Evolutionary conservation across 2,113 vertebrate species (phyloP).

Genomic region (Scartelaos histophorus): DNA sequence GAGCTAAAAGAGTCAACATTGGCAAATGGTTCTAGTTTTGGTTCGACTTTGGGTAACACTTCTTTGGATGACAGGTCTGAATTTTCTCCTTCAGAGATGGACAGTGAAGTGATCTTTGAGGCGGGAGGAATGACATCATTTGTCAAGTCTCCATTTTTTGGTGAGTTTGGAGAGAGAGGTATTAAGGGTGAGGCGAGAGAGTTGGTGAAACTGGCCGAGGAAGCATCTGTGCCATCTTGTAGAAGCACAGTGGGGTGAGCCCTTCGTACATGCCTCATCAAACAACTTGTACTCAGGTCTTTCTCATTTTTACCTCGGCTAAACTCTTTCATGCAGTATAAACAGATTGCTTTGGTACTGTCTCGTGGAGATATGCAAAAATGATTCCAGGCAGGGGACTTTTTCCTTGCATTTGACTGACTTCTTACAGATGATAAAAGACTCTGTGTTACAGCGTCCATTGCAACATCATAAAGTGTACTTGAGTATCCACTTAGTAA

Average conservation of each 20-base stretch:
- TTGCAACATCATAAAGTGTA: slow-evolving; percentile 93
- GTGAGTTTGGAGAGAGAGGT: slow-evolving; percentile 80
- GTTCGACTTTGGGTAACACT: slow-evolving; percentile 79
- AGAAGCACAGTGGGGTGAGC: slow-evolving; percentile 90
- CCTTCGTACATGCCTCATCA: slow-evolving; percentile 95
- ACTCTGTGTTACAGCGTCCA: slow-evolving; percentile 97
- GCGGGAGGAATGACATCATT: slow-evolving; percentile 58
- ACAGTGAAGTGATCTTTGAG: slow-evolving; percentile 80
- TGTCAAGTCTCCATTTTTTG: slow-evolving; percentile 78
- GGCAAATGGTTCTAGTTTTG: slow-evolving; percentile 76
- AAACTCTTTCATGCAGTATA: slow-evolving; percentile 99
- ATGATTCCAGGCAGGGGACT: slow-evolving; percentile 98
- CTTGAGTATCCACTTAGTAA: slow-evolving; percentile 91
- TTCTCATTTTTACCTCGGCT: slow-evolving; percentile 97
- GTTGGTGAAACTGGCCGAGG: slow-evolving; percentile 64
- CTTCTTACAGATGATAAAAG: slow-evolving; percentile 87
- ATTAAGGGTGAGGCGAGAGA: slow-evolving; percentile 76
- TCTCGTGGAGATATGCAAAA: slow-evolving; percentile 97
- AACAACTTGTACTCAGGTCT: slow-evolving; percentile 95
- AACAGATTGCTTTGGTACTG: slow-evolving; percentile 96
- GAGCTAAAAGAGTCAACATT: slow-evolving; percentile 71
- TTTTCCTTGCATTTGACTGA: slow-evolving; percentile 87
- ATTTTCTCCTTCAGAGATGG: slow-evolving; percentile 80
- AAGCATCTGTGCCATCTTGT: slow-evolving; percentile 79
- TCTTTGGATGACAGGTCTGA: slow-evolving; percentile 85